A percentile compares a stretch with the other conserved stretches of the same genome.
These are phyloP conservation scores for Callithrix jacchus DNA, from an alignment of 2,113 vertebrate genomes.

Conservation along the genomic window DNA sequence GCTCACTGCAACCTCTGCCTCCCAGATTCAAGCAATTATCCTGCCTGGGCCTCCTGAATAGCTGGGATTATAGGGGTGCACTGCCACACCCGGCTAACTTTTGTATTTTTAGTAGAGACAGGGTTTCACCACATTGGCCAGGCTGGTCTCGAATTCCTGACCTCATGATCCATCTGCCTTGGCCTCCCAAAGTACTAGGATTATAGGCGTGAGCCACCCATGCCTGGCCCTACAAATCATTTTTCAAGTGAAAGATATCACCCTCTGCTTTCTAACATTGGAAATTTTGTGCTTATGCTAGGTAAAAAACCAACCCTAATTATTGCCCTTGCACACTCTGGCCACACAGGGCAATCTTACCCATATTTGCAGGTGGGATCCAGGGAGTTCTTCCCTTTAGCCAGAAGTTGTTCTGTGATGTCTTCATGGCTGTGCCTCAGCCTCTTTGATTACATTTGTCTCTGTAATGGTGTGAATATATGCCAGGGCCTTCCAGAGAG, in stretches of 20 bases:
- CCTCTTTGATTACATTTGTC: not conserved
- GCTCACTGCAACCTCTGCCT: too few relatives aligned
- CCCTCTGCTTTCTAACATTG: not conserved
- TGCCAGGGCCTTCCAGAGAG: not conserved
- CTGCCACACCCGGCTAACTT: too few relatives aligned
- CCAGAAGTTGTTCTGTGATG: not conserved
- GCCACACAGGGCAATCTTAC: fast-evolving
- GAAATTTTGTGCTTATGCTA: not conserved
- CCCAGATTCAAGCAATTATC: too few relatives aligned
- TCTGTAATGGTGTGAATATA: not conserved
- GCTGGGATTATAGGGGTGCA: too few relatives aligned
- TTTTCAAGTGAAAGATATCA: not conserved
- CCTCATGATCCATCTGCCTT: too few relatives aligned
- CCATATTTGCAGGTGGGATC: not conserved
- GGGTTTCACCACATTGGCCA: too few relatives aligned
- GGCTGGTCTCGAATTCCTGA: too few relatives aligned
- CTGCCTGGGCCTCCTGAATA: too few relatives aligned
- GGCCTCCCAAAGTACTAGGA: too few relatives aligned
- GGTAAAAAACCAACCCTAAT: not conserved
- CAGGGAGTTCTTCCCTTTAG: not conserved
- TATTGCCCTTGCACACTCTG: not conserved
- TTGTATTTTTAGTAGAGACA: too few relatives aligned
- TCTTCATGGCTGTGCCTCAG: not conserved
- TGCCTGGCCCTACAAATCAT: not conserved
- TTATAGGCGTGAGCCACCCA: too few relatives aligned